Base-by-base conservation (phyloP, 1,140 invertebrate genomes). In the Hirudo medicinalis region DNA sequence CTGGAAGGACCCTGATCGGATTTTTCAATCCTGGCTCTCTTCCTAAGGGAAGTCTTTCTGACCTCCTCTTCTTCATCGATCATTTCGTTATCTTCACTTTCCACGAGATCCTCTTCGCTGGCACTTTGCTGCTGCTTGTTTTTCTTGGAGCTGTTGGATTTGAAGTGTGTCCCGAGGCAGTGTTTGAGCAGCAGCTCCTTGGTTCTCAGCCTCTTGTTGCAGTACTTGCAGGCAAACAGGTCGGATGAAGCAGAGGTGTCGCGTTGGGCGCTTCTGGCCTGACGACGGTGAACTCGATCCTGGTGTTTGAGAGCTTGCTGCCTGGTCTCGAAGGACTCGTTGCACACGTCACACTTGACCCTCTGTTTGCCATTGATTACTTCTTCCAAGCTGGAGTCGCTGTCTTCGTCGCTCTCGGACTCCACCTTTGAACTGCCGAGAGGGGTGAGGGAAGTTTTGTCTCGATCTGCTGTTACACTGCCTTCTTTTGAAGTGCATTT, bases 101-200 rank as follows among this genome's bases (percentile, higher is more conserved):
- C 25, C 43, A 49, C 43, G 43, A 49, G 43, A 17, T 32, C 22
- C 29, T 32, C n/a, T 25, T 60, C 29, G 54, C 54, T 49, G 29
- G 22, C 57, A 63, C 29, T 63, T 15, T 25, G 29, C 19, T 63
- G 22, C 19, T 22, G 29, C 22, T 22, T 63, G 22, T 11, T n/a
- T 11, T 63, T 63, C 57, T 63, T 63, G 57, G 29, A 22, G 15
- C 22, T 25, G 29, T 63, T 63, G 20, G 32, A 49, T n/a, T 60
- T 69, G 27, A 40, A 66, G 54, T 72, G 72, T 13, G 67, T 54
- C n/a, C 27, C 27, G 15, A 40, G 40, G 67, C 69, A 27, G 68
- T 72, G 72, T 43, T 72, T 72, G 53, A 40, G 32, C 5, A 72
- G 17, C 43, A 70, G 69, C 19, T 72, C 72, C 36, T 63, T 69